A percentile compares a stretch with the other conserved stretches of the same genome.
Evolutionary conservation across 2,888 invertebrate species (phyloP).

Genomic region (Drosophila rubida): DNA sequence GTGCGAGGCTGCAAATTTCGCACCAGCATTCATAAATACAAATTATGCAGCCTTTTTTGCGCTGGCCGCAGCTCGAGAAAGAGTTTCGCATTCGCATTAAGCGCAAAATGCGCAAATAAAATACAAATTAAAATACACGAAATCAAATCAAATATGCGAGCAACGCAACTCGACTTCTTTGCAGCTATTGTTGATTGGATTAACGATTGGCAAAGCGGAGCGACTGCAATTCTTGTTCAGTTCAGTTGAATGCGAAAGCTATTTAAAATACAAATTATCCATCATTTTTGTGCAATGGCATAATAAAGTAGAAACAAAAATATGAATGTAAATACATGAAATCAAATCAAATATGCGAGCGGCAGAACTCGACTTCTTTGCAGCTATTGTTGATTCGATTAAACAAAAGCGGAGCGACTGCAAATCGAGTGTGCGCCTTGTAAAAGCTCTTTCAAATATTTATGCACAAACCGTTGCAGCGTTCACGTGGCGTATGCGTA

Average conservation of each 20-base stretch:
- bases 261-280: no score
- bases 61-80: conserved; percentile 47
- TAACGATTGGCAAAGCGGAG: neutral
- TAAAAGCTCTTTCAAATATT: conserved; percentile 61
- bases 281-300: no score
- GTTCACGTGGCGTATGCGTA: conserved; percentile 46
- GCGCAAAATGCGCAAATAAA: neutral
- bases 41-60: conserved; percentile 60
- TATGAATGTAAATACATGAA: neutral
- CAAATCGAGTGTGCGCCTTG: conserved; percentile 15
- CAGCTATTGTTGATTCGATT: neutral
- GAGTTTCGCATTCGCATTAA: conserved; percentile 54
- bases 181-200: neutral
- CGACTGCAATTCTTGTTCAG: neutral
- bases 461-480: conserved; percentile 43
- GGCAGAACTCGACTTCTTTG: neutral
- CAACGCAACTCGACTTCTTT: neutral
- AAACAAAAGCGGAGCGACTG: neutral
- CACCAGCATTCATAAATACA: conserved; percentile 20
- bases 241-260: no score
- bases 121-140: conserved; percentile 18
- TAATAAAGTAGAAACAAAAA: no score
- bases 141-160: neutral
- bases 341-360: neutral
- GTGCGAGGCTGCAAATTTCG: conserved; percentile 7